Evolutionary conservation across 2,888 invertebrate species (phyloP).

Genomic region (Gasteruption jaculator): DNA sequence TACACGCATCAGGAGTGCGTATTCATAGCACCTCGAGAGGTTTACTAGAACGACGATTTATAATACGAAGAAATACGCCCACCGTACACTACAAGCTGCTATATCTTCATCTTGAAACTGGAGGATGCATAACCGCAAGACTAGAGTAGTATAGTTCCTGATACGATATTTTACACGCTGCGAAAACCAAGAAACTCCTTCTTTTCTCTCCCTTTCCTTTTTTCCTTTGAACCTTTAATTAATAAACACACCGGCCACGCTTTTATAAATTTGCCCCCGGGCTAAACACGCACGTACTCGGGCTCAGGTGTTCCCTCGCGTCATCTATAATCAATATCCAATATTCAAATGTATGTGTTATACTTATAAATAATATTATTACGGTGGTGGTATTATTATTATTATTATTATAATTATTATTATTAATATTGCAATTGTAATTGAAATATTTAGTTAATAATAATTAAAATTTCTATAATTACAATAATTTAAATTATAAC

Average conservation of each 20-base stretch:
- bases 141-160: slow-evolving; percentile 6
- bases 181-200: slow-evolving; percentile 17
- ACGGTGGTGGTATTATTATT: no score
- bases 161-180: not conserved
- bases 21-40: slow-evolving; percentile 39
- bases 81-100: no score
- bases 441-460: no score
- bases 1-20: slow-evolving; percentile 23
- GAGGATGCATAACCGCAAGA: slow-evolving; percentile 27
- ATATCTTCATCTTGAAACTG: slow-evolving; percentile 46
- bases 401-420: no score
- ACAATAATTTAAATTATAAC: no score
- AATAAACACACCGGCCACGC: slow-evolving; percentile 39
- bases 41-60: slow-evolving; percentile 44
- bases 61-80: slow-evolving; percentile 39
- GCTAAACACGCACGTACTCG: slow-evolving; percentile 20
- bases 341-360: no score
- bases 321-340: no score
- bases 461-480: no score
- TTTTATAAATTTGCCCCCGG: slow-evolving; percentile 25
- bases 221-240: slow-evolving; percentile 37
- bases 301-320: slow-evolving; percentile 33
- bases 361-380: no score
- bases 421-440: no score
- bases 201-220: slow-evolving; percentile 19